Evolutionary conservation across 2,797 vertebrate genomes (phyloP), one percentile per base, ranked within the genome.

Genomic region (Arrhamphus sclerolepis): DNA sequence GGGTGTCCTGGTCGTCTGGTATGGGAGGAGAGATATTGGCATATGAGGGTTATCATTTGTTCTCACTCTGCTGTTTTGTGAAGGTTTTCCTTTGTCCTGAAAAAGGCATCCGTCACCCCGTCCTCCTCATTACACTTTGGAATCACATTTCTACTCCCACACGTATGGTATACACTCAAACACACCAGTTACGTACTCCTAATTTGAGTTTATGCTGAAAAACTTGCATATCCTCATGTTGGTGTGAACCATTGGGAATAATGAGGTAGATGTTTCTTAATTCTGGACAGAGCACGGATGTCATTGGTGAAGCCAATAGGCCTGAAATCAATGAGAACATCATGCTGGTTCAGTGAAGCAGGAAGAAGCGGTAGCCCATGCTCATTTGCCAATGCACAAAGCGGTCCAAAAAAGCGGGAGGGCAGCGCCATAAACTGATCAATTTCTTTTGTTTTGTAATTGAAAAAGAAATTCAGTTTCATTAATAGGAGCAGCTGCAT

Each of bases 241-340:
- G 50, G 66, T 69, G 66, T 48, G 66, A 78, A 70, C 69, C 68
- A 38, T 24, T 53, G 68, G 51, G 78, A 66, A 78, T 75, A 85
- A 85, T 74, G 67, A 84, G 68, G 75, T 46, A 34, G 68, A 80
- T 84, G 66, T 79, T 55, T 82, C 72, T 68, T 72, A 72, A 56
- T 67, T 73, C 34, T 66, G 70, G 56, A 54, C 46, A 56, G 73
- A 47, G 74, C 43, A 54, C 69, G 86, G 77, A 75, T 80, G 78
- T 88, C 78, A 61, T 75, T 64, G 41, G 9, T 52, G 65, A 80
- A 70, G 79, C 74, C 75, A 61, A 44, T 4, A 75, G 43, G 54
- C 66, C 72, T 50, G n/a, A 83, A 84, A 87, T 79, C 74, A 64
- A 78, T 75, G 83, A 75, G 60, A 64, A 65, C 56, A 46, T 62